These are phyloP conservation scores for Bellardia bayeri DNA, from an alignment of 2,888 invertebrate genomes.

Conservation along the genomic window DNA sequence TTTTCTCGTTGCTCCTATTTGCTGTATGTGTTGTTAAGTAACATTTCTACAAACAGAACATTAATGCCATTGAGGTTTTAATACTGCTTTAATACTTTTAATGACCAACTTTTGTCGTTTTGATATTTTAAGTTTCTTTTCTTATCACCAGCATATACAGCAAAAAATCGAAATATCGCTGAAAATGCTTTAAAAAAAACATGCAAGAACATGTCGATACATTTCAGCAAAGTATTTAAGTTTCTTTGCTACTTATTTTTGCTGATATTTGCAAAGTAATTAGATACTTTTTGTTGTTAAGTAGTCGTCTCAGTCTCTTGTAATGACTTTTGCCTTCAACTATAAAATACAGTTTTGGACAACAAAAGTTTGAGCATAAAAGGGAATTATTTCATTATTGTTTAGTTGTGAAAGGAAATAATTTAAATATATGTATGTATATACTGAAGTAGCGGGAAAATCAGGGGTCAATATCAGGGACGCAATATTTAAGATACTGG, in stretches of 20 bases:
- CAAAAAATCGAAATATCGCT: background rate
- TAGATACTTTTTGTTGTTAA: conserved; percentile 55
- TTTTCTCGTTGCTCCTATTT: background rate
- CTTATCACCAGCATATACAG: background rate
- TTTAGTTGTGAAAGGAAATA: background rate
- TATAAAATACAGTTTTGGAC: background rate
- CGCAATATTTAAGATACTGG: too few relatives aligned
- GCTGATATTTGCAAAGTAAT: conserved; percentile 46
- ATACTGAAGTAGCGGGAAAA: background rate
- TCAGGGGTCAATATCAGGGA: too few relatives aligned
- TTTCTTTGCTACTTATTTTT: conserved; percentile 14
- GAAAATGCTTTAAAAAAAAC: background rate
- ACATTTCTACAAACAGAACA: conserved; percentile 52
- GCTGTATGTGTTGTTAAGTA: background rate
- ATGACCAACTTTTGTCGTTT: conserved; percentile 69
- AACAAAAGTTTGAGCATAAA: conserved; percentile 31
- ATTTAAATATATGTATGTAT: background rate
- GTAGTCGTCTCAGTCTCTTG: conserved; percentile 36
- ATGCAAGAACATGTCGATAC: conserved; percentile 11
- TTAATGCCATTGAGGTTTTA: conserved; percentile 64
- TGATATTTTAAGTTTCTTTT: conserved; percentile 53
- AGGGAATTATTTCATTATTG: background rate
- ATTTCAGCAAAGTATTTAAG: conserved; percentile 50
- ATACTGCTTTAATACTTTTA: conserved; percentile 72
- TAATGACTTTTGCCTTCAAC: conserved; percentile 39